phyloP scores from a whole-genome alignment of 2,797 vertebrate species.

The Channallabes apus region DNA sequence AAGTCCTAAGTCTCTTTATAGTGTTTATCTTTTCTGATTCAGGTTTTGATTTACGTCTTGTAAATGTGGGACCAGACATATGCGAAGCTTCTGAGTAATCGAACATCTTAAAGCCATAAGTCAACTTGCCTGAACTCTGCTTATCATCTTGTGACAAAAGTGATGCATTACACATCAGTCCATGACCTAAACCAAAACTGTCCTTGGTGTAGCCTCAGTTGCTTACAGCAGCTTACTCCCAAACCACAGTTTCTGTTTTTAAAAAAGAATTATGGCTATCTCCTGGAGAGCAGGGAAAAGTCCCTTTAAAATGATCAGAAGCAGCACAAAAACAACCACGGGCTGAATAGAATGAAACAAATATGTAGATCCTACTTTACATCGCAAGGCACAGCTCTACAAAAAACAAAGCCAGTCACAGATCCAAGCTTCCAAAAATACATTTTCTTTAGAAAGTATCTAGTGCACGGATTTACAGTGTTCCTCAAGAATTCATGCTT shows the following conservation, averaged over 20 bases:
- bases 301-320: constrained; percentile 22
- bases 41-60: neutral
- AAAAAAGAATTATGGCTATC: constrained; percentile 36
- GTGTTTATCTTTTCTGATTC: neutral
- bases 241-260: constrained; percentile 45
- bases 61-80: neutral
- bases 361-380: too few species aligned
- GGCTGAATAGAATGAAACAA: neutral
- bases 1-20: constrained; percentile 1
- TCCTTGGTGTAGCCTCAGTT: constrained; percentile 27
- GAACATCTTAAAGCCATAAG: neutral
- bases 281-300: constrained; percentile 26
- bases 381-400: neutral
- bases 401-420: neutral
- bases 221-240: constrained; percentile 32
- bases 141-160: constrained; percentile 4
- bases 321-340: neutral
- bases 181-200: constrained; percentile 27
- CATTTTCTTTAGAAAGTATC: neutral
- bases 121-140: neutral
- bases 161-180: constrained; percentile 20
- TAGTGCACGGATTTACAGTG: constrained; percentile 9
- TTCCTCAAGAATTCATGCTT: constrained; percentile 10
- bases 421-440: constrained; percentile 10
- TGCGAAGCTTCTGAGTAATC: neutral